Evolutionary conservation across 2,113 vertebrate genomes (phyloP).

Genomic region (Seriola rivoliana): DNA sequence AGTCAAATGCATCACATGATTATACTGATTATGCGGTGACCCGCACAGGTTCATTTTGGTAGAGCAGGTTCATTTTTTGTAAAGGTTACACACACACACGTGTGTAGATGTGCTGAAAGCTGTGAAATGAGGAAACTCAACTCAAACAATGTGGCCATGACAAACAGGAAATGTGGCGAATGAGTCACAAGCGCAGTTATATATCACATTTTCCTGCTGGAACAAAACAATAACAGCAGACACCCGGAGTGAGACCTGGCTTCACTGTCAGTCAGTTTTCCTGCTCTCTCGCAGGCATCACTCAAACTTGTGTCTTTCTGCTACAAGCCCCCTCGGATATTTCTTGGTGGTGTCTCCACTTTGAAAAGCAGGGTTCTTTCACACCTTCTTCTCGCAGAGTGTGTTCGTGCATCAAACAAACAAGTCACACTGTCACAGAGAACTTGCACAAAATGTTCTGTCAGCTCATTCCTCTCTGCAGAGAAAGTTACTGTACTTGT

Average conservation of each 20-base stretch:
- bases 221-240: slow-evolving; percentile 56
- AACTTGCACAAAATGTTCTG: slow-evolving; percentile 47
- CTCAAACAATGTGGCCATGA: slow-evolving; percentile 32
- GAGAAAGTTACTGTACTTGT: neutral
- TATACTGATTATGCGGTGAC: neutral
- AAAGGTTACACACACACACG: neutral
- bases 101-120: neutral
- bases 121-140: slow-evolving; percentile 30
- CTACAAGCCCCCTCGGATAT: neutral
- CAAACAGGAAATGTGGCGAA: slow-evolving; percentile 69
- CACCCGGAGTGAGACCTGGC: neutral
- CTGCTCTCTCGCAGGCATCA: neutral
- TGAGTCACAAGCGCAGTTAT: slow-evolving; percentile 53
- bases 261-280: neutral
- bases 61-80: neutral
- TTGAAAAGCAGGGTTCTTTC: slow-evolving; percentile 19
- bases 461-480: neutral
- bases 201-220: slow-evolving; percentile 61
- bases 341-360: slow-evolving; percentile 2
- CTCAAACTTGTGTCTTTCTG: neutral
- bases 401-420: neutral
- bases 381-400: neutral
- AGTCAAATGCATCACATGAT: slow-evolving; percentile 32
- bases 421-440: slow-evolving; percentile 21
- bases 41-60: neutral